phyloP scores from a whole-genome alignment of 1,140 invertebrate species.

The Aphelenchoides fujianensis region DNA sequence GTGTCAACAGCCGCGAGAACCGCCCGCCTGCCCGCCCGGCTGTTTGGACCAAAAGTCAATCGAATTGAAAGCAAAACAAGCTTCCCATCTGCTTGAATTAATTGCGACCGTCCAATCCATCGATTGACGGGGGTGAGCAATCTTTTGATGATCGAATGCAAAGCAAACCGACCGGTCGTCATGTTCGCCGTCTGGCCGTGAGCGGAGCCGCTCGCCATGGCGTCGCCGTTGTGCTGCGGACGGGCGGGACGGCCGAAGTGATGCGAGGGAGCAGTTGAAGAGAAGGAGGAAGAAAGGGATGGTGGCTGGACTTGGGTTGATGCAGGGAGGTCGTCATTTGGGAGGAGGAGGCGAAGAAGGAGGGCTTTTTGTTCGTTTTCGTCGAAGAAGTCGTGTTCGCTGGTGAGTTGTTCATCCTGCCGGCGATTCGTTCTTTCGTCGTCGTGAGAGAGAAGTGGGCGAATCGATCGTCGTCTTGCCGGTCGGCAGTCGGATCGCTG shows the following conservation, averaged over 20 bases:
- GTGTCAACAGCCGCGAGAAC: not conserved
- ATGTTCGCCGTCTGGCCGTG: not conserved
- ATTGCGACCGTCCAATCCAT: too few relatives aligned
- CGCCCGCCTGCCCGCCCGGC: not conserved
- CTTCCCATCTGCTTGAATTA: too few relatives aligned
- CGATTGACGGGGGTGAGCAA: too few relatives aligned
- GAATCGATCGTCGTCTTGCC: not conserved
- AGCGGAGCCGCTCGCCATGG: not conserved
- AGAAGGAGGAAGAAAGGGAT: not conserved
- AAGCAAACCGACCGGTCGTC: not conserved
- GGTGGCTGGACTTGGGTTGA: not conserved
- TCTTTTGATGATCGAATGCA: too few relatives aligned
- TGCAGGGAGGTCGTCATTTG: not conserved
- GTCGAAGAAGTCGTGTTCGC: not conserved
- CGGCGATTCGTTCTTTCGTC: not conserved
- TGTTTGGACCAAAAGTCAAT: too few relatives aligned
- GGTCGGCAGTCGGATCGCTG: not conserved
- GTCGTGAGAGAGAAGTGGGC: too few relatives aligned
- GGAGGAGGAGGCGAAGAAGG: not conserved
- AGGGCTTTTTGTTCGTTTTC: not conserved
- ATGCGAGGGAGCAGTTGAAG: not conserved
- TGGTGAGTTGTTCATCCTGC: conserved; percentile 1
- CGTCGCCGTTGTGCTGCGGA: not conserved
- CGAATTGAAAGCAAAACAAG: too few relatives aligned
- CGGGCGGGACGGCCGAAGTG: too few relatives aligned